Base-by-base conservation (phyloP, 37 sponge, comb jelly and placozoan species). In the Ianthella basta region DNA sequence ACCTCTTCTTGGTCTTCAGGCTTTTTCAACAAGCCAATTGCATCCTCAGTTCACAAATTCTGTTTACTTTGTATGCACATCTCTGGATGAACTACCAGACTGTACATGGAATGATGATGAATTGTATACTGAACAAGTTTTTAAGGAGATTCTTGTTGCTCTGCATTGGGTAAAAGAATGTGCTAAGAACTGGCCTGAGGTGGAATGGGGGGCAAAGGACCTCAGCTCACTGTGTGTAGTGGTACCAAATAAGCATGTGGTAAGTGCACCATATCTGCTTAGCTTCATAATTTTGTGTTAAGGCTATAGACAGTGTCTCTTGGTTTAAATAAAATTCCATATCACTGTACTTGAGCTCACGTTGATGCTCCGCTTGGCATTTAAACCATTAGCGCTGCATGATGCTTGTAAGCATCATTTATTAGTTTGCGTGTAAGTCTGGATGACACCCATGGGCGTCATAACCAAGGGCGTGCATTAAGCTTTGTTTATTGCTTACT, bases 51-150 rank as follows among this genome's bases (percentile, higher is more conserved):
- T 66, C 37, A 37, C 38, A 3, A 82, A 59, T 54, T 80, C 92
- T 21, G 72, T 92, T 10, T 23, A 57, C 20, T 92, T 92, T 79
- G 79, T 83, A 40, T 88, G 89, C 80, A 69, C 92, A 19, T 79
- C 81, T 55, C 15, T 83, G 1, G 80, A 86, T 59, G 57, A 77
- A 21, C 37, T 24, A 15, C 55, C 78, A 38, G 36, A 60, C 14
- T 68, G 57, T 0, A 34, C 57, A 38, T 61, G 32, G 23, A 32
- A 35, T 34, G 81, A 89, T 38, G 56, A 60, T 59, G 60, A 60
- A 4, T 4, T 19, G 29, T 25, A 86, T 29, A 13, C 21, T 0
- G 54, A 75, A 32, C 75, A 77, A 27, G 33, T 32, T 13, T 4
- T 30, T 1, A 0, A 39, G 2, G 92, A 92, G 55, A 86, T 82